Conservation (phyloP, 1,140 invertebrate species). For the Drosophila pseudoananassae region DNA sequence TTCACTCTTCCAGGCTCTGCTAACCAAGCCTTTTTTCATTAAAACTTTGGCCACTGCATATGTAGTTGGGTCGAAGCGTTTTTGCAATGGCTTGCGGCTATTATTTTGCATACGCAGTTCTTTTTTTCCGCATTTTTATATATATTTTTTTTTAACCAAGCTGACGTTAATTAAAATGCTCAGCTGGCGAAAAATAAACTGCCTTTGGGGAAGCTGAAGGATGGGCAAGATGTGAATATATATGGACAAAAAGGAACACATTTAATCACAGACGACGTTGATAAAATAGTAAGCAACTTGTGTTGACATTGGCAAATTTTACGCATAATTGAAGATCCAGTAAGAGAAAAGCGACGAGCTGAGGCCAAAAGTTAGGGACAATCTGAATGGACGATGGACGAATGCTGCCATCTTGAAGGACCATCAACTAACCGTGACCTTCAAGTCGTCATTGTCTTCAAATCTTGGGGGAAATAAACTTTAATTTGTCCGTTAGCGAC, state of each 20-base stretch:
- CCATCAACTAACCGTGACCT: slow-evolving; percentile 8
- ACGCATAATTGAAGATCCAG: slow-evolving; percentile 49
- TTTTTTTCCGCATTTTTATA: slow-evolving; percentile 1
- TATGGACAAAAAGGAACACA: background rate
- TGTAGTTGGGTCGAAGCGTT: slow-evolving; percentile 9
- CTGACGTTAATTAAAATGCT: slow-evolving; percentile 60
- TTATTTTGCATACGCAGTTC: slow-evolving; percentile 47
- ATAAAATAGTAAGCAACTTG: slow-evolving; percentile 28
- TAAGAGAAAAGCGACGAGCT: slow-evolving; percentile 1
- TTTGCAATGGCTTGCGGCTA: slow-evolving; percentile 37
- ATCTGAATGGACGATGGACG: background rate
- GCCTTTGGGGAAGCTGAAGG: slow-evolving; percentile 9
- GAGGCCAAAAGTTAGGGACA: background rate
- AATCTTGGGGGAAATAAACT: slow-evolving; percentile 9
- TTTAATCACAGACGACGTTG: slow-evolving; percentile 7
- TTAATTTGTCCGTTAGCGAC: background rate
- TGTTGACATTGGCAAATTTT: slow-evolving; percentile 37
- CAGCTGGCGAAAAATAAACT: slow-evolving; percentile 32
- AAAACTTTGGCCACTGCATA: slow-evolving; percentile 52
- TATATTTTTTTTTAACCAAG: background rate
- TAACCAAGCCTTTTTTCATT: slow-evolving; percentile 46
- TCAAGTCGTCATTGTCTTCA: slow-evolving; percentile 8
- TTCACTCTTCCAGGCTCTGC: background rate
- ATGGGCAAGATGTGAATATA: background rate
- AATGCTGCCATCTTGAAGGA: background rate